Evolutionary conservation across 2,888 invertebrate species (phyloP).

Genomic region (Sinodicranocentrus sp.): DNA sequence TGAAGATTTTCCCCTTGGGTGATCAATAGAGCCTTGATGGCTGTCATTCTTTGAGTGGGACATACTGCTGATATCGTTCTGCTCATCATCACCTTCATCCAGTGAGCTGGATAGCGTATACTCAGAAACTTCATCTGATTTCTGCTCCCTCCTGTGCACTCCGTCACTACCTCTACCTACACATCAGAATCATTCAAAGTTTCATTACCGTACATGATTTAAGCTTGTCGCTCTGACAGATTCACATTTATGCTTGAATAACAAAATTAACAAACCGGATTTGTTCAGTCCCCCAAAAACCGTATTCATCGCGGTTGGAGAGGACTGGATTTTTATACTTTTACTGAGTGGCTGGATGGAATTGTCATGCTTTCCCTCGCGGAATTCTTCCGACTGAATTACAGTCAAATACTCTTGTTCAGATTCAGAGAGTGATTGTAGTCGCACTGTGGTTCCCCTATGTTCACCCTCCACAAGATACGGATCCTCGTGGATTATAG

Average conservation of each 20-base stretch:
- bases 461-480: no score
- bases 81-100: slow-evolving; percentile 36
- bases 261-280: slow-evolving; percentile 56
- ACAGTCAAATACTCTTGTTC: slow-evolving; percentile 56
- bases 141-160: slow-evolving; percentile 17
- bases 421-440: slow-evolving; percentile 42
- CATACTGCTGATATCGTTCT: slow-evolving; percentile 27
- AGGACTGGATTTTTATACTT: slow-evolving; percentile 27
- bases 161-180: slow-evolving; percentile 20
- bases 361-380: slow-evolving; percentile 32
- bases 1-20: slow-evolving; percentile 46
- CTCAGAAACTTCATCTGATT: slow-evolving; percentile 57
- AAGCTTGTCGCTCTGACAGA: background rate
- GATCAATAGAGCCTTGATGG: slow-evolving; percentile 15
- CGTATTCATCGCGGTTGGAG: background rate
- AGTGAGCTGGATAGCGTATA: slow-evolving; percentile 58
- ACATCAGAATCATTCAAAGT: background rate
- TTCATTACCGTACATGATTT: background rate
- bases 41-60: slow-evolving; percentile 29
- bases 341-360: slow-evolving; percentile 23
- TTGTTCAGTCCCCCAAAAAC: slow-evolving; percentile 31
- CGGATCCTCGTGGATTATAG: slow-evolving; percentile 19
- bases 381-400: slow-evolving; percentile 56
- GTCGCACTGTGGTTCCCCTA: background rate
- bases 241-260: slow-evolving; percentile 52